phyloP scores from a whole-genome alignment of 2,113 vertebrate species.

The Microtus pennsylvanicus region DNA sequence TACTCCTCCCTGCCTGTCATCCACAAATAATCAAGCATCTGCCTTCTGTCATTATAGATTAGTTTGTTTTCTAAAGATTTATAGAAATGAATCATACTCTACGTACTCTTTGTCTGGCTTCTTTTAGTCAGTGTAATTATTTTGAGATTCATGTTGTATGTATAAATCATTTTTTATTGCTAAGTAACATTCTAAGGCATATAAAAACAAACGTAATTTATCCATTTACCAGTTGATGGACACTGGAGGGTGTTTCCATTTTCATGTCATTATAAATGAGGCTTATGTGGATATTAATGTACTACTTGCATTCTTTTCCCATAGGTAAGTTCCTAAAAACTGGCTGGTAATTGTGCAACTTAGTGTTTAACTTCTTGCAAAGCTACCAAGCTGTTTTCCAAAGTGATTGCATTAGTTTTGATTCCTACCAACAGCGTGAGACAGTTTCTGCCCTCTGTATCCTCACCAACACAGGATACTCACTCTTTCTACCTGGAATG shows the following conservation, averaged over 20 bases:
- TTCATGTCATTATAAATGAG: neutral
- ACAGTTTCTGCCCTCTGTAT: neutral
- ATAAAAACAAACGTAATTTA: neutral
- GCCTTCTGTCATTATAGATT: constrained; percentile 23
- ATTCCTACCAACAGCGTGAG: neutral
- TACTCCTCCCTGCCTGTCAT: neutral
- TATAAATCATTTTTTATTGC: constrained; percentile 13
- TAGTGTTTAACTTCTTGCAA: neutral
- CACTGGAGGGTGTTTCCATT: neutral
- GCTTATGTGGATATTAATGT: neutral
- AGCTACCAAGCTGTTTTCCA: neutral
- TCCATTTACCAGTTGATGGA: neutral
- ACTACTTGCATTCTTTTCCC: neutral
- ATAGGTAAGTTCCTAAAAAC: neutral
- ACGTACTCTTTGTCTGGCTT: constrained; percentile 4
- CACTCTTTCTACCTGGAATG: neutral
- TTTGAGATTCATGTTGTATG: neutral
- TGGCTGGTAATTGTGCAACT: neutral
- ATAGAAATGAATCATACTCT: neutral
- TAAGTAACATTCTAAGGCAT: constrained; percentile 6
- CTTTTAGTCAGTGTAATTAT: constrained; percentile 32
- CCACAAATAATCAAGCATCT: neutral
- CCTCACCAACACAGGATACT: neutral
- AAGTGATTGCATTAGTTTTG: neutral
- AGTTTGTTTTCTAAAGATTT: constrained; percentile 51